Base-by-base conservation (phyloP, 2,888 invertebrate genomes). In the Podotricha telesiphe region DNA sequence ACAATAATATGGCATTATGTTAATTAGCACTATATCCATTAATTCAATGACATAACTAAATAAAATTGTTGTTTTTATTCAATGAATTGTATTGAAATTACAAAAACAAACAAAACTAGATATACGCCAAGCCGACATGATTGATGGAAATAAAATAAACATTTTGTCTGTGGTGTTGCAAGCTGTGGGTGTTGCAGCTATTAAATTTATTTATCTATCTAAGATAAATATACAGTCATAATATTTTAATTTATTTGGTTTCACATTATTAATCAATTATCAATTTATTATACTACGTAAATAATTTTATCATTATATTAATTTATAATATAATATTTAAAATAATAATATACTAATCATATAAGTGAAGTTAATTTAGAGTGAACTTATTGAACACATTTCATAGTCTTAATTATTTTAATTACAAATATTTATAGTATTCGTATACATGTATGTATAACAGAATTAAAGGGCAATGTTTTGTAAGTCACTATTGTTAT, bases 1-100 rank as follows among this genome's bases (percentile, higher is more conserved):
- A 76, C 93, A 93, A 77, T 93, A 93, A 79, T 93, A 93, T 75
- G 92, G 92, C 93, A 93, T 93, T 76, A 84, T 91, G 79, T 76
- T 82, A 84, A 19, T 13, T 58, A 42, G 40, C 45, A 67, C 22
- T 28, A 28, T 45, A n/a, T 45, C n/a, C 1, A 22, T 59, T 59
- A 45, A 22, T 22, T 45, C 11, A 28, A 45, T 59, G 5, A 59
- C 59, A 59, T 59, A 59, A 58, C 58, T 58, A 28, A 45, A 64
- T 67, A 22, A 19, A 48, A 69, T 55, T 65, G 47, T 42, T 22
- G 10, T 37, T 53, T 20, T 53, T 59, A 58, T 67, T 62, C 66
- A 34, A 69, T 47, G 59, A 58, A 58, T 28, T 62, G 59, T 65
- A 59, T 68, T 47, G 40, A 66, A 73, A 68, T 75, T 74, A 82